A percentile compares a stretch with the other conserved stretches of the same genome.
These are phyloP conservation scores for Callaeas wilsoni DNA, from an alignment of 2,113 vertebrate species.

Conservation along the genomic window DNA sequence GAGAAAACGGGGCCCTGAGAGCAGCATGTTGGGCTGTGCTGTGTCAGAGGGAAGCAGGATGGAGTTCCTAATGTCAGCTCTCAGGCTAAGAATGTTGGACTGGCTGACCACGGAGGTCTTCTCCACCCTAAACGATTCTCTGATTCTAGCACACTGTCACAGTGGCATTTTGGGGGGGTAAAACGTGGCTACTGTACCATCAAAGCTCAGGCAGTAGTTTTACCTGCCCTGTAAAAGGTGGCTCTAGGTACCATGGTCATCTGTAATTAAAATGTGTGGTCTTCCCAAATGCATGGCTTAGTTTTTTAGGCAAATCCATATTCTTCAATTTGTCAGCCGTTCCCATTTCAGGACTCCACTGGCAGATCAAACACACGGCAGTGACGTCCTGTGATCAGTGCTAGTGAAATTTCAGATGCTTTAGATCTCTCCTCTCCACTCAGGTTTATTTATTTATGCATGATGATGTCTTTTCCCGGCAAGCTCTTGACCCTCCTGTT, in stretches of 20 bases:
- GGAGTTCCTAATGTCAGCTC: fast-evolving
- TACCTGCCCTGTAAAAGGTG: neutral
- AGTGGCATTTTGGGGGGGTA: neutral
- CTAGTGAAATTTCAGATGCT: neutral
- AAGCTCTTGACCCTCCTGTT: neutral
- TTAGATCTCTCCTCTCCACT: neutral
- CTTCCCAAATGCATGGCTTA: constrained; percentile 6
- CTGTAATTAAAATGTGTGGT: constrained; percentile 53
- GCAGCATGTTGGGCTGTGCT: neutral
- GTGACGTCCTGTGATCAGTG: neutral
- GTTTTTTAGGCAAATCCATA: constrained; percentile 11
- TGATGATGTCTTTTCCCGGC: neutral
- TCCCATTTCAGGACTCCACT: neutral
- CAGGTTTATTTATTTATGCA: neutral
- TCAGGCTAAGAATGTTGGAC: neutral
- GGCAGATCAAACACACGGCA: neutral
- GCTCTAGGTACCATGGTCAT: neutral
- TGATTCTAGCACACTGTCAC: neutral
- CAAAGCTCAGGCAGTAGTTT: neutral
- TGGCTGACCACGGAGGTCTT: neutral
- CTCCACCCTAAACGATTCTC: neutral
- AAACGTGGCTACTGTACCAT: fast-evolving
- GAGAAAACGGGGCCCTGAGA: neutral
- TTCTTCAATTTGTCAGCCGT: neutral
- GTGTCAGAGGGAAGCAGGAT: fast-evolving